Evolutionary conservation across 2,113 vertebrate species (phyloP).

Genomic region (Tetraodon nigroviridis): DNA sequence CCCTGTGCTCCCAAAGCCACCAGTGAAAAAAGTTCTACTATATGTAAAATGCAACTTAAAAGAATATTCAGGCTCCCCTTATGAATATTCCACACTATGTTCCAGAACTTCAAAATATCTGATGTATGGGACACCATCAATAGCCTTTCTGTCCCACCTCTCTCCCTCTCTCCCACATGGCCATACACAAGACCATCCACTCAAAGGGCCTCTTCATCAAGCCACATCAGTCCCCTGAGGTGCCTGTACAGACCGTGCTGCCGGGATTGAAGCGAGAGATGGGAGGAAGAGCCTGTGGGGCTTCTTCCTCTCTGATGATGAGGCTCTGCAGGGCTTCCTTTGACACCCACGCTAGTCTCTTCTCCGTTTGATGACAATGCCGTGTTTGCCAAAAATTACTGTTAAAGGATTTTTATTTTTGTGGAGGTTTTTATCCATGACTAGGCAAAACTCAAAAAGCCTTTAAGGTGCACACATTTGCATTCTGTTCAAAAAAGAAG

Average conservation of each 20-base stretch:
- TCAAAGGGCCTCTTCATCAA: slow-evolving; percentile 50
- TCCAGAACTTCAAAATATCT: slow-evolving; percentile 49
- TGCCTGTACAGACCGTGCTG: slow-evolving; percentile 22
- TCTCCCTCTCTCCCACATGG: slow-evolving; percentile 11
- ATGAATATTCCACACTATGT: slow-evolving; percentile 48
- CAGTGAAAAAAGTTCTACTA: too few species aligned
- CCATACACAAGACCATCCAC: slow-evolving; percentile 56
- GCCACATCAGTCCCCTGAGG: slow-evolving; percentile 34
- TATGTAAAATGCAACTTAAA: too few species aligned
- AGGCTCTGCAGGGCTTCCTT: slow-evolving; percentile 24
- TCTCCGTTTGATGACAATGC: slow-evolving; percentile 28
- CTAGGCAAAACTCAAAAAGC: too few species aligned
- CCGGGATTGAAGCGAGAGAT: slow-evolving; percentile 47
- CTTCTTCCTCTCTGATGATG: slow-evolving; percentile 38
- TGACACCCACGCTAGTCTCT: slow-evolving; percentile 15
- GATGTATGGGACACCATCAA: slow-evolving; percentile 54
- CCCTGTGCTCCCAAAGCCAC: too few species aligned
- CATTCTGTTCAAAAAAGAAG: too few species aligned
- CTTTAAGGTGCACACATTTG: too few species aligned
- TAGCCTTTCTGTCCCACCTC: slow-evolving; percentile 48
- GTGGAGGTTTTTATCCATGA: not conserved
- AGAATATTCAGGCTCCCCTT: not conserved
- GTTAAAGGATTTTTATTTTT: slow-evolving; percentile 2
- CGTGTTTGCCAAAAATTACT: slow-evolving; percentile 24
- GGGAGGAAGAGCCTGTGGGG: slow-evolving; percentile 23